Evolutionary conservation across 2,888 invertebrate species (phyloP).

Genomic region (Cabera pusaria): DNA sequence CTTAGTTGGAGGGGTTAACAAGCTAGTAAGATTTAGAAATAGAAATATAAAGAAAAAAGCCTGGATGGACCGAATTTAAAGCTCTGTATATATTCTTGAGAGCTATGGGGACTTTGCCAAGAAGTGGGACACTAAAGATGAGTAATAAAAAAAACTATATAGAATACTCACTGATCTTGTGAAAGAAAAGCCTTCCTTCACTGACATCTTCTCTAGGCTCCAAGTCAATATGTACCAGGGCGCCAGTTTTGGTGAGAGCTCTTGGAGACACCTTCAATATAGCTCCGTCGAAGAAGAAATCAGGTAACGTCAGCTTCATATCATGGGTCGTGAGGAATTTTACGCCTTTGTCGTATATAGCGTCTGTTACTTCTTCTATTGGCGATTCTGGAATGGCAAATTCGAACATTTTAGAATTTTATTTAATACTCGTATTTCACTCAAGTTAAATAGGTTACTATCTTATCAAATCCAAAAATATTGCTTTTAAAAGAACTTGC

Average conservation of each 20-base stretch:
- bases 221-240: conserved; percentile 88
- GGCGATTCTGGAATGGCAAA: conserved; percentile 77
- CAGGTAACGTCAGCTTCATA: conserved; percentile 88
- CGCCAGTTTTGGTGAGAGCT: conserved; percentile 88
- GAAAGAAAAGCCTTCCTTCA: conserved; percentile 86
- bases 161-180: conserved; percentile 87
- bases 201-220: conserved; percentile 79
- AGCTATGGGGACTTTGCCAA: too few species aligned
- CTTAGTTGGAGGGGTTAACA: too few species aligned
- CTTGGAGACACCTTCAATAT: conserved; percentile 89
- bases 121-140: too few species aligned
- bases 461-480: too few species aligned
- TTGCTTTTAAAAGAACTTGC: too few species aligned
- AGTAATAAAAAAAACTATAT: too few species aligned
- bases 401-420: neutral
- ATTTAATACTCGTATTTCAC: too few species aligned
- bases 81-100: too few species aligned
- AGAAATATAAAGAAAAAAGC: too few species aligned
- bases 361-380: conserved; percentile 89
- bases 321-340: conserved; percentile 91
- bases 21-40: too few species aligned
- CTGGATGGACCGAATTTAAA: too few species aligned
- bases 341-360: conserved; percentile 87
- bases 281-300: conserved; percentile 88
- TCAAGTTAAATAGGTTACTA: too few species aligned